These are phyloP conservation scores for Babyrousa celebensis DNA, from an alignment of 2,797 vertebrate species.

Conservation along the genomic window DNA sequence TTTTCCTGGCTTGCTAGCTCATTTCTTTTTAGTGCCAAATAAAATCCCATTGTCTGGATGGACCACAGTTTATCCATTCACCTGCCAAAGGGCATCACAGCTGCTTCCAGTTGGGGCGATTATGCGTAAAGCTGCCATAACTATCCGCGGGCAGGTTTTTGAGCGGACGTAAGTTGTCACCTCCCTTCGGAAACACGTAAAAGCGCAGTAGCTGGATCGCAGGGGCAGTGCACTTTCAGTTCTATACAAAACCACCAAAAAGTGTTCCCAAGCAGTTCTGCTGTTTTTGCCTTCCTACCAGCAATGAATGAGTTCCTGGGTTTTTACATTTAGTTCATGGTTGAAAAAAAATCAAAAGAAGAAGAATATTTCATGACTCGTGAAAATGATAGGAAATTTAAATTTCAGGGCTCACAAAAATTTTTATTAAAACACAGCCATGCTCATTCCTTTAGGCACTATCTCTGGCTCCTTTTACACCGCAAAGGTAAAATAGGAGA, in stretches of 20 bases:
- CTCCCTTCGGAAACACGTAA: background rate
- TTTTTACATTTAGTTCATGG: background rate
- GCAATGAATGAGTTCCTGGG: background rate
- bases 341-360: background rate
- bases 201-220: background rate
- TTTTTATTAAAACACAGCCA: background rate
- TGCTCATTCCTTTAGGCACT: background rate
- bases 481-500: too few relatives aligned
- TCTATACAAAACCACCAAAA: background rate
- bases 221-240: background rate
- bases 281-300: background rate
- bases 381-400: background rate
- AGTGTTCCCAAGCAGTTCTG: background rate
- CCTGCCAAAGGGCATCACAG: background rate
- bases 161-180: background rate
- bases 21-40: background rate
- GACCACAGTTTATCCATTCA: background rate
- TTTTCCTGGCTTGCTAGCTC: background rate
- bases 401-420: background rate
- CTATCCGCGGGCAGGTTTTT: background rate
- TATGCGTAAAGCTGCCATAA: background rate
- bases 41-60: background rate
- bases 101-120: background rate
- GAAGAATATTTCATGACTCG: background rate
- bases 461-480: background rate